Base-by-base conservation (phyloP, 2,113 vertebrate genomes). In the Onychostruthus taczanowskii region DNA sequence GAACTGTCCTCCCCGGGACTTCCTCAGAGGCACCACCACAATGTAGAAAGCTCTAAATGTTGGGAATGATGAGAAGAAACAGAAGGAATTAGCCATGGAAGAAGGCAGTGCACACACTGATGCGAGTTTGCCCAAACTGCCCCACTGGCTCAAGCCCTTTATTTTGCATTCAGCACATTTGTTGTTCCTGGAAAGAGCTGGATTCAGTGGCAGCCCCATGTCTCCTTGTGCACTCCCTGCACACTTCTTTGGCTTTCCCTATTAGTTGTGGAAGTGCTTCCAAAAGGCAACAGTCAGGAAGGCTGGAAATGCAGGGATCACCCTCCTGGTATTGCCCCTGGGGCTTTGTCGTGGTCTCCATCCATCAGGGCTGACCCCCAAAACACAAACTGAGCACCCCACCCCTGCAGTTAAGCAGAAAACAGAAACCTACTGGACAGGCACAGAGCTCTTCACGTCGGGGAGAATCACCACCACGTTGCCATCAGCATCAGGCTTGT, bases 21-120 rank as follows among this genome's bases (percentile, higher is more conserved):
- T 99, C 93, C 98, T 99, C 39, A 99, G 96, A 2, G 99, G 99
- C 35, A 99, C 99, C 94, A 99, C 99, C 62, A 99, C 99, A 11
- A 99, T 98, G 95, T 98, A 99, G 87, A 98, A 99, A 75, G 80
- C 98, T 97, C 99, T 99, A 76, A 33, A 69, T 84, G 27, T 21
- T 41, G 35, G n/a, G 9, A 62, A 66, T n/a, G 77, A 89, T 13
- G 26, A 10, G 55, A 55, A 41, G 55, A 35, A 47, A 35, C 1
- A 37, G 35, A 56, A 75, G 52, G 41, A 41, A 33, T 79, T 4
- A 31, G 58, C 16, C 37, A 53, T 1, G 5, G 21, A 44, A 43
- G 17, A 47, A 35, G 20, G 50, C 62, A 3, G 27, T 0, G 3
- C 31, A 18, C 9, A 70, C 30, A 9, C 16, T 14, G 11, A n/a